Evolutionary conservation across 2,797 vertebrate species (phyloP).

Genomic region (Squalus acanthias): DNA sequence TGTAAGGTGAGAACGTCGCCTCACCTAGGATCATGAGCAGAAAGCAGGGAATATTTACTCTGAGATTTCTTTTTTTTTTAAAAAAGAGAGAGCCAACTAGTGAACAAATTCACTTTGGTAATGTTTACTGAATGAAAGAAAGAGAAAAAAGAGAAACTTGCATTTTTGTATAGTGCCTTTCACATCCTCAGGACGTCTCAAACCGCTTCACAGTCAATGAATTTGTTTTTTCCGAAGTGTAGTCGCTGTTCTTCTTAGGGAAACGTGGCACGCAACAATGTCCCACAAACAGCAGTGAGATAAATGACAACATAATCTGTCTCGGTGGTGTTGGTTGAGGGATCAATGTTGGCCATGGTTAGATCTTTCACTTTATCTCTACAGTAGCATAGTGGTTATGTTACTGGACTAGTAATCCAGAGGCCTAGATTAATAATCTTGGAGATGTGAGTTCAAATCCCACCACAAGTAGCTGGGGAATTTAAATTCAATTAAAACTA

Average conservation of each 20-base stretch:
- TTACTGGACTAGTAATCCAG: too few species aligned
- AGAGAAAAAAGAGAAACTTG: not conserved
- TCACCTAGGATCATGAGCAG: not conserved
- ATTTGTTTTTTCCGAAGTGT: not conserved
- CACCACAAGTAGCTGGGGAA: too few species aligned
- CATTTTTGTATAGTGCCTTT: not conserved
- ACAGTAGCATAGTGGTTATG: too few species aligned
- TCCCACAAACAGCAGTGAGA: too few species aligned
- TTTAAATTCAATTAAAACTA: too few species aligned
- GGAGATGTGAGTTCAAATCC: too few species aligned
- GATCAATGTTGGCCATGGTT: not conserved
- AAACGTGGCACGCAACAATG: too few species aligned
- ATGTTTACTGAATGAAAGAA: not conserved
- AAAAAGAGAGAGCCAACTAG: not conserved
- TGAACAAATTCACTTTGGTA: not conserved
- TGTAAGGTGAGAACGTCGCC: not conserved
- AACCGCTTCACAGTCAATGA: not conserved
- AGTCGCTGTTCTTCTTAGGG: too few species aligned
- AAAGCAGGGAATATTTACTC: not conserved
- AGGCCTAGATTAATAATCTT: too few species aligned
- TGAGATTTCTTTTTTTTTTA: not conserved
- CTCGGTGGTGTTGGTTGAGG: not conserved
- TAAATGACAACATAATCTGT: not conserved
- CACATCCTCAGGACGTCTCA: not conserved
- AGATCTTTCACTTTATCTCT: too few species aligned